phyloP scores from a whole-genome alignment of 2,888 invertebrate species.

The Drosophila monieri region DNA sequence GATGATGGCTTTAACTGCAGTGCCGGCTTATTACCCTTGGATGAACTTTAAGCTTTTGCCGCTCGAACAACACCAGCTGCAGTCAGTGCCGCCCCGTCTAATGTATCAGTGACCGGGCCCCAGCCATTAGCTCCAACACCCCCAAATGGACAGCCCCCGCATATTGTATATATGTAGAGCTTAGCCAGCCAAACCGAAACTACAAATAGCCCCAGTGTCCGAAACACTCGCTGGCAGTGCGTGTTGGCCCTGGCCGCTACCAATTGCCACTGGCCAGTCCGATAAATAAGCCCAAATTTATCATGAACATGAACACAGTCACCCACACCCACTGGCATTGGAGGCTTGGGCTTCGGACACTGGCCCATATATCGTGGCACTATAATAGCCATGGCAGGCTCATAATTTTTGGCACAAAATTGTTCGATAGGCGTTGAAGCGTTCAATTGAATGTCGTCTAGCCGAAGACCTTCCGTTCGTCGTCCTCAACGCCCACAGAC shows the following conservation, averaged over 20 bases:
- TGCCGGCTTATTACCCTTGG: slow-evolving; percentile 35
- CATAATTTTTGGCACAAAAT: slow-evolving; percentile 78
- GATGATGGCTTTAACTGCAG: slow-evolving; percentile 21
- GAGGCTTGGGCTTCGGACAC: slow-evolving; percentile 9
- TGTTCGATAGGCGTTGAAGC: slow-evolving; percentile 80
- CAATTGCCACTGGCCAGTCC: slow-evolving; percentile 57
- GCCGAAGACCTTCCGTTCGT: slow-evolving; percentile 28
- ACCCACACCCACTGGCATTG: slow-evolving; percentile 2
- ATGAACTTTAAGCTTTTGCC: slow-evolving; percentile 54
- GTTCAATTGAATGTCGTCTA: slow-evolving; percentile 76
- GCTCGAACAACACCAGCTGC: slow-evolving; percentile 48
- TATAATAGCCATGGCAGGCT: slow-evolving; percentile 65
- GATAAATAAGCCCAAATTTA: slow-evolving; percentile 76
- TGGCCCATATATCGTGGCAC: slow-evolving; percentile 68
- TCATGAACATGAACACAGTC: slow-evolving; percentile 61
- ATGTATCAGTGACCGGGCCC: slow-evolving; percentile 61
- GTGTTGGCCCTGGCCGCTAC: slow-evolving; percentile 16
- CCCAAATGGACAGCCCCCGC: slow-evolving; percentile 24
- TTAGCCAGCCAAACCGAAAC: slow-evolving; percentile 30
- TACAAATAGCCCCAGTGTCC: slow-evolving; percentile 62
- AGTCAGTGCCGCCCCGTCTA: slow-evolving; percentile 43
- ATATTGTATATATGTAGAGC: slow-evolving; percentile 4
- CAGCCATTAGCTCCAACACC: slow-evolving; percentile 60
- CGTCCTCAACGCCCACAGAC: neutral
- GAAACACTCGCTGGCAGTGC: slow-evolving; percentile 49